Conservation (phyloP, 2,113 vertebrate genomes). For the Ageneiosus marmoratus region DNA sequence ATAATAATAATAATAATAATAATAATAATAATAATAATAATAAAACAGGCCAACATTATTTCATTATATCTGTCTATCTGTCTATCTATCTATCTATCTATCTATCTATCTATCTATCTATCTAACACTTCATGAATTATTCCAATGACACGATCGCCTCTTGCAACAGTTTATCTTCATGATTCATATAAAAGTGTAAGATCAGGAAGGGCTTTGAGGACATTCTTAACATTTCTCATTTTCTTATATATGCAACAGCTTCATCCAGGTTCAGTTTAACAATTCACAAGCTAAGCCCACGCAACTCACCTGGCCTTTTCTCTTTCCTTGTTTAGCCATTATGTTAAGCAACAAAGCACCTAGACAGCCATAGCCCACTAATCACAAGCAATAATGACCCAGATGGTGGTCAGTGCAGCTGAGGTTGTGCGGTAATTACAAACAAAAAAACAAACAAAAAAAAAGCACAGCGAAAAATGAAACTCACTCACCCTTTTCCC, state of each 20-base stretch:
- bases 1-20: too few relatives aligned
- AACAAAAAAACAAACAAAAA: slow-evolving; percentile 11
- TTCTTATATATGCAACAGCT: not conserved
- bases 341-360: slow-evolving; percentile 33
- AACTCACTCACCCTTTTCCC: slow-evolving; percentile 9
- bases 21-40: too few relatives aligned
- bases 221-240: not conserved
- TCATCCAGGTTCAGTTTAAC: not conserved
- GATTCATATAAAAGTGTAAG: not conserved
- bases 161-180: not conserved
- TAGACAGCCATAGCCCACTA: slow-evolving; percentile 36
- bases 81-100: too few relatives aligned
- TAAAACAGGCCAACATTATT: too few relatives aligned
- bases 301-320: slow-evolving; percentile 47
- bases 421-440: slow-evolving; percentile 50
- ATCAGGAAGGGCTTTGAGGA: too few relatives aligned
- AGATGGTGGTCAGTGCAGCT: slow-evolving; percentile 51
- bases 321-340: slow-evolving; percentile 46
- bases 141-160: not conserved
- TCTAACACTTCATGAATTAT: too few relatives aligned
- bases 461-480: not conserved
- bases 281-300: not conserved
- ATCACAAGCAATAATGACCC: slow-evolving; percentile 56
- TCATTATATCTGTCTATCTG: too few relatives aligned
- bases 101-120: too few relatives aligned